Evolutionary conservation across 2,113 vertebrate genomes (phyloP), one percentile per base, ranked within the genome.

Genomic region (Morone chrysops): DNA sequence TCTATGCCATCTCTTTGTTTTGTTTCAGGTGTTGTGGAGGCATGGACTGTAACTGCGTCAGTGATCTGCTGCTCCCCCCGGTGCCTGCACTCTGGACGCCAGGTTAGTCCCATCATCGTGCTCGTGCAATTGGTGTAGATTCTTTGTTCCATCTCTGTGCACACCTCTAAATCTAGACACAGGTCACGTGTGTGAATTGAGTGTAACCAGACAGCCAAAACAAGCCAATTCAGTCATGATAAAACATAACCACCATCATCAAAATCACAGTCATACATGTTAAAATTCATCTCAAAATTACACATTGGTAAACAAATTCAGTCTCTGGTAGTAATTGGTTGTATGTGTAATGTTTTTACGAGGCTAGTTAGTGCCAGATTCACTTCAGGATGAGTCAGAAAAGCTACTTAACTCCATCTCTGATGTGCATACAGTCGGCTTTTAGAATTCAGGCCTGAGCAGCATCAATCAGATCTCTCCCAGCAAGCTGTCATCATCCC

Each of bases 21-120:
- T 80, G 48, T 85, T 86, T 3, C 71, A 96, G 94, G 94, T 96
- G 93, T 73, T 91, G 92, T 80, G 90, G 94, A 92, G 92, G 89
- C 90, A 98, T 97, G 97, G 97, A 97, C 94, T 97, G 97, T 94
- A 97, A 96, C 95, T 98, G 97, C 87, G 96, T 97, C 90, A 97
- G 97, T 89, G 97, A 98, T 87, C 94, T 98, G 86, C 95, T 98
- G 85, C 96, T 98, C 89, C 96, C 97, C 41, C 97, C 97, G 11
- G 95, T 98, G 91, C 97, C 97, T 18, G 94, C 97, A 47, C 97
- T 98, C 87, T 98, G 97, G 97, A 97, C 97, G 79, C 97, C 97
- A 91, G 97, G 97, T 97, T 89, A 95, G 94, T 90, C 50, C 43
- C 72, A 11, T 12, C 20, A n/a, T 53, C 60, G 41, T 14, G 65